Evolutionary conservation across 2,888 invertebrate species (phyloP).

Genomic region (Hemicrepidius hirtus): DNA sequence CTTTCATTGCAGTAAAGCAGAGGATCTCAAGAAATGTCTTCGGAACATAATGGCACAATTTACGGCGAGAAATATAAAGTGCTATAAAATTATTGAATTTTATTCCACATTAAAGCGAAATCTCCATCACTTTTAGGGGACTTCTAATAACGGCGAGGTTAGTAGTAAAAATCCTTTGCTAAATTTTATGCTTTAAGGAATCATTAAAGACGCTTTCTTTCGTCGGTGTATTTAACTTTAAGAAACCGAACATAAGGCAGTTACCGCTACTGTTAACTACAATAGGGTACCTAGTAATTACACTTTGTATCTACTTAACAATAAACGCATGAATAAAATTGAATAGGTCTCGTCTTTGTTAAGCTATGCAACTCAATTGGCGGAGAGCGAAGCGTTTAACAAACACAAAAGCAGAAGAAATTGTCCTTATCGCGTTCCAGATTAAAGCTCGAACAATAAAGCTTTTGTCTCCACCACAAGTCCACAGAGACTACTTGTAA

Average conservation of each 20-base stretch:
- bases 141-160: conserved; percentile 44
- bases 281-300: conserved; percentile 37
- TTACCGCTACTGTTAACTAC: not conserved
- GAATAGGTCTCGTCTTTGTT: conserved; percentile 43
- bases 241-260: conserved; percentile 3
- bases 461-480: conserved; percentile 48
- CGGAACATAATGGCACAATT: conserved; percentile 69
- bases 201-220: conserved; percentile 31
- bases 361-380: conserved; percentile 44
- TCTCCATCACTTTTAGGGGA: conserved; percentile 47
- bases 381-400: conserved; percentile 49
- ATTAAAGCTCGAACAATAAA: conserved; percentile 48
- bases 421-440: conserved; percentile 54
- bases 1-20: conserved; percentile 44
- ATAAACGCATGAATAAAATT: conserved; percentile 50
- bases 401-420: conserved; percentile 54
- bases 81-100: conserved; percentile 70
- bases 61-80: conserved; percentile 68
- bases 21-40: conserved; percentile 62
- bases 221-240: not conserved
- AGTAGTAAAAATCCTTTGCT: conserved; percentile 44
- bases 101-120: conserved; percentile 65
- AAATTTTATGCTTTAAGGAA: conserved; percentile 34
- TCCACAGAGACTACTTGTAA: conserved; percentile 45
- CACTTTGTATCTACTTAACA: conserved; percentile 43